Conservation (phyloP, 2,797 vertebrate species). For the Pangasius djambal region DNA sequence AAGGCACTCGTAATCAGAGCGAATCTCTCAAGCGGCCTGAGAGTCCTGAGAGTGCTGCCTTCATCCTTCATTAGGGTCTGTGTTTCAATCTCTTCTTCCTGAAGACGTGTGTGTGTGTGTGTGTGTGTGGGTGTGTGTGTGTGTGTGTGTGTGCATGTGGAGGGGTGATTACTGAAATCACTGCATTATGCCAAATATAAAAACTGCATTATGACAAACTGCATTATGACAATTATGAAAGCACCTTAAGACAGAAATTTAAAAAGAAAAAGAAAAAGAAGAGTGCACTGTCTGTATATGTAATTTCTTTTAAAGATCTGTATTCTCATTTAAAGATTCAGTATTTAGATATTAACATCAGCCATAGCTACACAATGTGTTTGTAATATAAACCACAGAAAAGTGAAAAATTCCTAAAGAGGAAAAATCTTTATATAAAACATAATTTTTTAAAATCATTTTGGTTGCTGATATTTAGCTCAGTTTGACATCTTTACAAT, state of each 20-base stretch:
- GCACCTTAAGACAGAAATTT: not conserved
- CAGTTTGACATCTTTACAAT: not conserved
- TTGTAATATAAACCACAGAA: not conserved
- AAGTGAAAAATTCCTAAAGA: not conserved
- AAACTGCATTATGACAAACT: slow-evolving; percentile 14
- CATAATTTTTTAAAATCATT: not conserved
- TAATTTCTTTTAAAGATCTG: not conserved
- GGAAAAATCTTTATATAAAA: not conserved
- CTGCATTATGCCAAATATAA: slow-evolving; percentile 26
- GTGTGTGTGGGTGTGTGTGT: not conserved
- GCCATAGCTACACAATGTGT: not conserved
- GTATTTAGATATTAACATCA: not conserved
- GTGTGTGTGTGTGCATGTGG: not conserved
- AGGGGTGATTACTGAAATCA: not conserved
- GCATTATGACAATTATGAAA: not conserved
- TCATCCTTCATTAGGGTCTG: slow-evolving; percentile 21
- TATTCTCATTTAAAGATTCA: not conserved
- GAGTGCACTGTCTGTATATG: not conserved
- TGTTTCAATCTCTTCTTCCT: slow-evolving; percentile 2
- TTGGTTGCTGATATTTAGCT: not conserved
- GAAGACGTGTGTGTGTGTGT: not conserved
- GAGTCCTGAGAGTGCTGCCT: slow-evolving; percentile 13
- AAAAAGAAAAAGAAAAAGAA: not conserved
- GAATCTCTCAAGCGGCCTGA: slow-evolving; percentile 18
- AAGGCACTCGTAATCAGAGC: slow-evolving; percentile 45